phyloP scores from a whole-genome alignment of 2,888 invertebrate genomes.

The Nemapogon koenigi region DNA sequence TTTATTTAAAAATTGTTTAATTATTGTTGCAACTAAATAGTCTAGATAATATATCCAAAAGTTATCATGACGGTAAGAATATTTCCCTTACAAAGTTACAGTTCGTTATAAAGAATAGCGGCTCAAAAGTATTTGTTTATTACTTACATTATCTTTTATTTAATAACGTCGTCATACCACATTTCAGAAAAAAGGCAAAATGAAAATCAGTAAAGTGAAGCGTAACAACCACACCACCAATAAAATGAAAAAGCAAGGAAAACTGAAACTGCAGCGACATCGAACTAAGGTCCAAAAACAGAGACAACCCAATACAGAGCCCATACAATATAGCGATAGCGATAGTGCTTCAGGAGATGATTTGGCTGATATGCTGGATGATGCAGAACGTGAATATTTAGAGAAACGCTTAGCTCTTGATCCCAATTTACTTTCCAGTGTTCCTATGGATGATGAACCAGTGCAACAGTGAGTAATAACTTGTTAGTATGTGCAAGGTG shows the following conservation, averaged over 20 bases:
- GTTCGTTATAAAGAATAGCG: too few species aligned
- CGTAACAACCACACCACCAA: slow-evolving; percentile 64
- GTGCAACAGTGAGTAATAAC: background rate
- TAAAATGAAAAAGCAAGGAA: slow-evolving; percentile 62
- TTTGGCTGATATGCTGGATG: slow-evolving; percentile 65
- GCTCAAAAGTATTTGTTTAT: too few species aligned
- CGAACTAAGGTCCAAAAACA: slow-evolving; percentile 38
- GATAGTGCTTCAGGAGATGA: slow-evolving; percentile 57
- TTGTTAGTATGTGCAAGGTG: too few species aligned
- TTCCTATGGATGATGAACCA: slow-evolving; percentile 22
- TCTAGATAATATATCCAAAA: too few species aligned
- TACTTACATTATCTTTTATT: background rate
- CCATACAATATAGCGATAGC: slow-evolving; percentile 49
- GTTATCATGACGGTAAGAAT: slow-evolving; percentile 7
- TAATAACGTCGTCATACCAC: background rate
- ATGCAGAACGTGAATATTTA: slow-evolving; percentile 61
- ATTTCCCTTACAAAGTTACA: too few species aligned
- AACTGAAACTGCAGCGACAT: slow-evolving; percentile 52
- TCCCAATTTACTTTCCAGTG: slow-evolving; percentile 41
- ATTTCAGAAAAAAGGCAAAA: slow-evolving; percentile 56
- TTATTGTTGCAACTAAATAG: background rate
- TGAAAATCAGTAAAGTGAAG: slow-evolving; percentile 61
- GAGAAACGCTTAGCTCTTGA: slow-evolving; percentile 45
- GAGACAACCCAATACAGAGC: slow-evolving; percentile 30
- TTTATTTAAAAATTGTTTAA: background rate